Conservation (phyloP, 2,797 vertebrate genomes). For the Acanthiza pusilla region DNA sequence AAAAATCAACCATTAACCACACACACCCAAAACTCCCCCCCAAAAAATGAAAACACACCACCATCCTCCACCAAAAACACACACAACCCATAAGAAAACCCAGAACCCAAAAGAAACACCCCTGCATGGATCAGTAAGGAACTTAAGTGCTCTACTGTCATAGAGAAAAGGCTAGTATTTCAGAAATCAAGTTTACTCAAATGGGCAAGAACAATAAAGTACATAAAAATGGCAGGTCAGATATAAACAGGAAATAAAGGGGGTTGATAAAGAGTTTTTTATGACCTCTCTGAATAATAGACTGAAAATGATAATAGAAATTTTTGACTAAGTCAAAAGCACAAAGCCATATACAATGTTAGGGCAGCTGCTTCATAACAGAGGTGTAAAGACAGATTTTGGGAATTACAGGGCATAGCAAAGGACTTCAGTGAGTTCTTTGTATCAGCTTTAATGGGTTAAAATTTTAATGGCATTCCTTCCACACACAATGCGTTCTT, state of each 20-base stretch:
- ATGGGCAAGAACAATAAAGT: not conserved
- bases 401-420: not conserved
- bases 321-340: not conserved
- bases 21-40: not conserved
- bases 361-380: not conserved
- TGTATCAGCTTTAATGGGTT: not conserved
- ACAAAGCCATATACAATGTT: not conserved
- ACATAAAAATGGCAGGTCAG: not conserved
- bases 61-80: not conserved
- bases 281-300: not conserved
- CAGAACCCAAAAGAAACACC: not conserved
- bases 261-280: not conserved
- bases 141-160: not conserved
- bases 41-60: not conserved
- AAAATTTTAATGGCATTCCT: not conserved
- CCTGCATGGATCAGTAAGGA: not conserved
- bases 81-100: accelerated
- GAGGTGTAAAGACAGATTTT: not conserved
- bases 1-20: not conserved
- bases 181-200: not conserved
- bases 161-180: not conserved
- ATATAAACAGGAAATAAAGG: not conserved
- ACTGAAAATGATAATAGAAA: not conserved
- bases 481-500: not conserved
- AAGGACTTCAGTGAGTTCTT: not conserved